Conservation (phyloP, 2,113 vertebrate species). For the Dermatemys mawii region DNA sequence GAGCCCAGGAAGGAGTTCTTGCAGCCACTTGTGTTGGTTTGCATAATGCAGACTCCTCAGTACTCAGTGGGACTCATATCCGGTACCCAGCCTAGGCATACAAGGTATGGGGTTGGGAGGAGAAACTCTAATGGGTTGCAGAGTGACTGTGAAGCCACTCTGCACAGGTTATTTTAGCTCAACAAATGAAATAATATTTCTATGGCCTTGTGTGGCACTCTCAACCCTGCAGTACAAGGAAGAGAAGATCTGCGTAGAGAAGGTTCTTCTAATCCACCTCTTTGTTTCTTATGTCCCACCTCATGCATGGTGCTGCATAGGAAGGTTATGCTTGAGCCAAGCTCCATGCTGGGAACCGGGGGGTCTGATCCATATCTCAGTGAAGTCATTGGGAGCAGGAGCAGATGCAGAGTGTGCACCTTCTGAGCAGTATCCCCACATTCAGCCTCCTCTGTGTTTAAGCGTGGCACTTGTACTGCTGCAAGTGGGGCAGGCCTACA, state of each 20-base stretch:
- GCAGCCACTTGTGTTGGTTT: background rate
- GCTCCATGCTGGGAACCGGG: background rate
- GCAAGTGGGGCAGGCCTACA: background rate
- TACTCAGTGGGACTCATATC: background rate
- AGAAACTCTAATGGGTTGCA: background rate
- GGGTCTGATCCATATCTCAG: background rate
- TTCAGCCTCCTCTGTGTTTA: background rate
- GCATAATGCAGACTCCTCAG: background rate
- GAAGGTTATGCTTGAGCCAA: background rate
- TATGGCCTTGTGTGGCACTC: background rate
- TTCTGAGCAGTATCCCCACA: too few relatives aligned
- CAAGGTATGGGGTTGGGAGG: background rate
- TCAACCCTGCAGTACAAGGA: background rate
- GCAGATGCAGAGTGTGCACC: background rate
- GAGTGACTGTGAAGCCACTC: background rate
- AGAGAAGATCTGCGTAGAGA: background rate
- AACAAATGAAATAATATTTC: background rate
- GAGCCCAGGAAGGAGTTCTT: background rate
- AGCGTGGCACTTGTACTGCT: background rate
- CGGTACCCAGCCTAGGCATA: background rate
- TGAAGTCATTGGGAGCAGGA: background rate
- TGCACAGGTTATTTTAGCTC: background rate
- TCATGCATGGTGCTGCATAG: background rate
- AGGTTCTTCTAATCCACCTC: background rate
- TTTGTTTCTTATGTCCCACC: background rate